A percentile compares a stretch with the other conserved stretches of the same genome.
Evolutionary conservation across 2,888 invertebrate genomes (phyloP).

Genomic region (Cephus pygmeus): DNA sequence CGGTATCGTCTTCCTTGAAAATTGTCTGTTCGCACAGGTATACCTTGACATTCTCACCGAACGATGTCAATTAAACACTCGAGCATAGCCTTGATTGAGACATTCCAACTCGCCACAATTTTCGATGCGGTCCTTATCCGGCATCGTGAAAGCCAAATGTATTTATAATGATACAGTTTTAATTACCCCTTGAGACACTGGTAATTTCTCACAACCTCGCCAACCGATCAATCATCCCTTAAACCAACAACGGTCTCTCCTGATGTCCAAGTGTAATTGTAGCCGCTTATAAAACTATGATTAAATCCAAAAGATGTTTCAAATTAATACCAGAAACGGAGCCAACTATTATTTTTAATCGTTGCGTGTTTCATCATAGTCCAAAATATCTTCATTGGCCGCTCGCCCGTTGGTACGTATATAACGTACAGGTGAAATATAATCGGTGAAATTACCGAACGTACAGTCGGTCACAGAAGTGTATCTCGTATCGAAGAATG

Average conservation of each 20-base stretch:
- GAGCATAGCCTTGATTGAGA: slow-evolving; percentile 58
- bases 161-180: slow-evolving; percentile 37
- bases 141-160: slow-evolving; percentile 35
- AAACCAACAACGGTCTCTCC: background rate
- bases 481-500: background rate
- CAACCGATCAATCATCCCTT: background rate
- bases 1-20: background rate
- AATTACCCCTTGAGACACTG: slow-evolving; percentile 7
- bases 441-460: background rate
- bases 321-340: background rate
- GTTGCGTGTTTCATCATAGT: background rate
- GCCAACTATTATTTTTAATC: background rate
- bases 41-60: slow-evolving; percentile 47
- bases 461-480: background rate
- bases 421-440: background rate
- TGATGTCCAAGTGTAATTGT: background rate
- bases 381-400: background rate
- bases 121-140: slow-evolving; percentile 26
- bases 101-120: slow-evolving; percentile 54
- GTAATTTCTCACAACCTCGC: background rate
- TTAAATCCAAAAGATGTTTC: background rate
- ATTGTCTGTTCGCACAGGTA: slow-evolving; percentile 26
- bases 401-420: background rate
- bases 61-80: slow-evolving; percentile 48
- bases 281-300: background rate